Base-by-base conservation (phyloP, 1,140 invertebrate genomes). In the Drosophila parabipectinata region DNA sequence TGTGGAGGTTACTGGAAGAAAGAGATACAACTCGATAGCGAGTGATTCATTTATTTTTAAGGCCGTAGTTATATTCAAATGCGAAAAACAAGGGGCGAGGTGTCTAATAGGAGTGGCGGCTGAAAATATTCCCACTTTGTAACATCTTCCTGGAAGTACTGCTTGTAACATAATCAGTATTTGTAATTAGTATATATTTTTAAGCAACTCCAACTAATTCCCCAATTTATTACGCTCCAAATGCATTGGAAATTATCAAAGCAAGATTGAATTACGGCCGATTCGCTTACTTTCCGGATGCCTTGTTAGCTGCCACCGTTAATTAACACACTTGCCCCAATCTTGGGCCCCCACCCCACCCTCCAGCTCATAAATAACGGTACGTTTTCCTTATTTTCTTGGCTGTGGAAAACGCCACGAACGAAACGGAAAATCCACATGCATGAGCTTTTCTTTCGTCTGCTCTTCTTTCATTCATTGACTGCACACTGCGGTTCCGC, bases 251-350 rank as follows among this genome's bases (percentile, higher is more conserved):
- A 41, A 39, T 51, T 32, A 62, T 62, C 45, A 66, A 66, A 66
- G 34, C 14, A 63, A 66, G 62, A 51, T 69, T 51, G 62, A 37
- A 69, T 68, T 69, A 74, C 47, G 45, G 2, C 67, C 75, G 63
- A 54, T 53, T 74, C 56, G 79, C 59, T 60, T 83, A 72, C 72
- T 84, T 83, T 84, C 80, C 80, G 80, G 76, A 67, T 79, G 72
- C 61, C 67, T 78, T 48, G 44, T 61, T 69, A 32, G 66, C 41
- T 18, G 71, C 37, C 68, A 57, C 66, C 44, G 44, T 84, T 80
- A 72, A 84, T 80, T 85, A 84, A 80, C 81, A 84, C 81, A 84
- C 77, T 85, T 85, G 74, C 62, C 67, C 50, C 39, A n/a, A 34
- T 24, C 28, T 41, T 15, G 41, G 26, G 14, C 21, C 14, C 15